Percentiles rank a stretch among this genome's conserved stretches.
phyloP scores from a whole-genome alignment of 2,113 vertebrate genomes.

The Thunnus thynnus region DNA sequence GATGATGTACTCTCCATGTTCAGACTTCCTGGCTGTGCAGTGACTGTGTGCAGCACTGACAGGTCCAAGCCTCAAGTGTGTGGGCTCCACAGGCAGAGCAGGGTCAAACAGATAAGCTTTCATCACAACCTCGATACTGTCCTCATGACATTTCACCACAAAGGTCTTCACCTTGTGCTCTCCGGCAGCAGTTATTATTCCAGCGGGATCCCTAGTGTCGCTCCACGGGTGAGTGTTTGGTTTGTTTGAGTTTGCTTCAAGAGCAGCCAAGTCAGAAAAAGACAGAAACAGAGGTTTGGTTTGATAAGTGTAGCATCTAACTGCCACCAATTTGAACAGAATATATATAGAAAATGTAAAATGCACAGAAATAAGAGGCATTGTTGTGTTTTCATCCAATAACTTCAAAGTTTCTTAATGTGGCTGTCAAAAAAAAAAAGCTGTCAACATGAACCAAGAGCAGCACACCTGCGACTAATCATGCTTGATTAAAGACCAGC shows the following conservation, averaged over 20 bases:
- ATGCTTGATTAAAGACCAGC: background rate
- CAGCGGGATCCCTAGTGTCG: background rate
- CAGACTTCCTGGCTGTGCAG: slow-evolving; percentile 6
- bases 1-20: slow-evolving; percentile 21
- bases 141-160: slow-evolving; percentile 54
- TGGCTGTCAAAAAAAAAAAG: background rate
- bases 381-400: slow-evolving; percentile 8
- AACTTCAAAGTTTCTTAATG: background rate
- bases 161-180: background rate
- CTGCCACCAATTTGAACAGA: background rate
- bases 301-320: slow-evolving; percentile 20
- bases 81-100: background rate
- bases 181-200: background rate
- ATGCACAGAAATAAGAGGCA: background rate
- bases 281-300: slow-evolving; percentile 35
- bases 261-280: slow-evolving; percentile 23
- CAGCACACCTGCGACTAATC: slow-evolving; percentile 49
- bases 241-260: slow-evolving; percentile 1
- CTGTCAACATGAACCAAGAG: background rate
- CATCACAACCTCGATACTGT: slow-evolving; percentile 49
- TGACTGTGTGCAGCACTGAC: background rate
- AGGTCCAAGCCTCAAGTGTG: slow-evolving; percentile 11
- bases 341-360: background rate
- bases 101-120: slow-evolving; percentile 20
- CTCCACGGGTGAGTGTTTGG: background rate